phyloP scores from a whole-genome alignment of 2,113 vertebrate species.

The Phylloscopus trochiloides region DNA sequence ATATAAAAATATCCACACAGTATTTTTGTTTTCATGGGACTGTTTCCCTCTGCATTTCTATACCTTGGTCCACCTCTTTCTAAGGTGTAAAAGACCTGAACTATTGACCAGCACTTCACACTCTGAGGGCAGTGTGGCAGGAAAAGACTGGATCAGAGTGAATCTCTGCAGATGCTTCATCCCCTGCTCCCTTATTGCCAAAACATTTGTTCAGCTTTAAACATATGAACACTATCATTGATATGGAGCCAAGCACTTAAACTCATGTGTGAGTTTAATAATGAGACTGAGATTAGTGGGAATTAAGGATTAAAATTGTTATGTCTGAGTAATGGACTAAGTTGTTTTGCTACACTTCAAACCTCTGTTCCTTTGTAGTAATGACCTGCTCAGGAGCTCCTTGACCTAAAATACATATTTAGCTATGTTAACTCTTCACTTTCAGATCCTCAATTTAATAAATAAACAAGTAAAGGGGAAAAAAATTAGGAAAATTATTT shows the following conservation, averaged over 20 bases:
- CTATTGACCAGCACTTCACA: background rate
- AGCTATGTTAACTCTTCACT: background rate
- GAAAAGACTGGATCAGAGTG: background rate
- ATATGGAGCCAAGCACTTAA: background rate
- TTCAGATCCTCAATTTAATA: background rate
- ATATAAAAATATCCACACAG: background rate
- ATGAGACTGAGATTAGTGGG: background rate
- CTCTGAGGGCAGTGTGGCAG: background rate
- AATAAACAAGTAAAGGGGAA: background rate
- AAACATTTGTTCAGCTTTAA: background rate
- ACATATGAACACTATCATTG: background rate
- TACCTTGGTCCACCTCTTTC: background rate
- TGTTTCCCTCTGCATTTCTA: background rate
- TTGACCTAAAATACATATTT: background rate
- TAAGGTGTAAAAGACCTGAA: background rate
- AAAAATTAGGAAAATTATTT: background rate
- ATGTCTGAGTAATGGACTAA: background rate
- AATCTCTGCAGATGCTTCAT: background rate
- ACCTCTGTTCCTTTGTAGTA: background rate
- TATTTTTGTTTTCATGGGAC: background rate
- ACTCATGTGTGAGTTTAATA: background rate
- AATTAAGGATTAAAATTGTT: background rate
- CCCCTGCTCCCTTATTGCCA: background rate
- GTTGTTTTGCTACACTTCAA: background rate
- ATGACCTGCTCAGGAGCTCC: background rate